Conservation (phyloP, 2,888 invertebrate genomes). For the Drosophila nigritarsus region DNA sequence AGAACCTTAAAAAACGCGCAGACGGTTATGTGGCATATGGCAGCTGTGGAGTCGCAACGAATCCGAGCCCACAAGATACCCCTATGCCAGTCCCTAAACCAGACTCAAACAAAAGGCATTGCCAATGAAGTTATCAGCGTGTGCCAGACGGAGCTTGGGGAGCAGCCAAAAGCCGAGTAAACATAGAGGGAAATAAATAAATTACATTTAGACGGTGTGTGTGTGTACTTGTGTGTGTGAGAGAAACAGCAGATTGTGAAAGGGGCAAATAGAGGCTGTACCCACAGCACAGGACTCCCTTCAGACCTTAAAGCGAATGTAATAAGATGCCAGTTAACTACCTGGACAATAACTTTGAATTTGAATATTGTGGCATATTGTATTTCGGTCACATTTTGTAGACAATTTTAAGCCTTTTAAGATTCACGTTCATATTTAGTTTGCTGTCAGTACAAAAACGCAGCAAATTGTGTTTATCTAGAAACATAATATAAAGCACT, state of each 20-base stretch:
- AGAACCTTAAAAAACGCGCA: slow-evolving; percentile 39
- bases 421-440: not conserved
- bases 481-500: not conserved
- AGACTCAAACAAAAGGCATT: slow-evolving; percentile 63
- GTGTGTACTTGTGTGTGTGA: not conserved
- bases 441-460: not conserved
- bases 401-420: not conserved
- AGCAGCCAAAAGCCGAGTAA: slow-evolving; percentile 61
- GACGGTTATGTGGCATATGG: slow-evolving; percentile 57
- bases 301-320: not conserved
- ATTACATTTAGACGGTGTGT: slow-evolving; percentile 53
- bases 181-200: slow-evolving; percentile 72
- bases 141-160: slow-evolving; percentile 75
- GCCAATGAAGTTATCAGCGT: slow-evolving; percentile 78
- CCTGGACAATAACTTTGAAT: not conserved
- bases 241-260: not conserved
- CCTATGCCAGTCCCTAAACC: slow-evolving; percentile 29
- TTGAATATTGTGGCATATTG: not conserved
- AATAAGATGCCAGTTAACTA: not conserved
- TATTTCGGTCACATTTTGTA: not conserved
- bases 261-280: not conserved
- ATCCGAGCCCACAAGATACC: slow-evolving; percentile 7
- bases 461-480: not conserved
- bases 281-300: not conserved
- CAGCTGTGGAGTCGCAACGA: slow-evolving; percentile 30